phyloP scores from a whole-genome alignment of 2,797 vertebrate species.

The Epinephelus malabaricus region DNA sequence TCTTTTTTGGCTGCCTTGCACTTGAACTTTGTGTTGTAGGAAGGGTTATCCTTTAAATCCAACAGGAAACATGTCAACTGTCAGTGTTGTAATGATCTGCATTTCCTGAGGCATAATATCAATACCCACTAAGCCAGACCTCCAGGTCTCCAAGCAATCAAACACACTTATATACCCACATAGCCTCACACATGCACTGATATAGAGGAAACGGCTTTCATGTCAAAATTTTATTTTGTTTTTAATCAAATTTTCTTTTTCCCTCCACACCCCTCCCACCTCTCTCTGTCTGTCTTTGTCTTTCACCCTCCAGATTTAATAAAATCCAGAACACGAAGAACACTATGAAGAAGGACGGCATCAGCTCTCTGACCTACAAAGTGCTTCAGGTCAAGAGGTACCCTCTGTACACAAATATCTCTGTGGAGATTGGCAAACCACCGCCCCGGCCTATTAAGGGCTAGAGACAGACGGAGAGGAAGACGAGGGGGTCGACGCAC shows the following conservation, averaged over 20 bases:
- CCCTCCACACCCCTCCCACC: slow-evolving; percentile 7
- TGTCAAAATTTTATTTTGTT: not conserved
- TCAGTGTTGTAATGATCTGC: not conserved
- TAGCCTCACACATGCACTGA: not conserved
- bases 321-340: slow-evolving; percentile 99
- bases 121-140: not conserved
- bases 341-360: slow-evolving; percentile 98
- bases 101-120: not conserved
- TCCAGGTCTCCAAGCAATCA: not conserved
- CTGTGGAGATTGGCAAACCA: slow-evolving; percentile 96
- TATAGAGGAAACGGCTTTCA: not conserved
- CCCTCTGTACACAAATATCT: slow-evolving; percentile 97
- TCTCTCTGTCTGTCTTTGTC: slow-evolving; percentile 15
- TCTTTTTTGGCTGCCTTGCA: not conserved
- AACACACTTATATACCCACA: not conserved
- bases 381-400: slow-evolving; percentile 91
- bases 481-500: slow-evolving; percentile 1
- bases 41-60: not conserved
- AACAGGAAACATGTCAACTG: not conserved
- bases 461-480: slow-evolving; percentile 73
- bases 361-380: slow-evolving; percentile 94
- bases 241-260: slow-evolving; percentile 13
- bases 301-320: slow-evolving; percentile 89
- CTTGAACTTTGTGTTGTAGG: not conserved
- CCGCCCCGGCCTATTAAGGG: slow-evolving; percentile 92